Evolutionary conservation across 2,113 vertebrate genomes (phyloP).

Genomic region (Equus przewalskii): DNA sequence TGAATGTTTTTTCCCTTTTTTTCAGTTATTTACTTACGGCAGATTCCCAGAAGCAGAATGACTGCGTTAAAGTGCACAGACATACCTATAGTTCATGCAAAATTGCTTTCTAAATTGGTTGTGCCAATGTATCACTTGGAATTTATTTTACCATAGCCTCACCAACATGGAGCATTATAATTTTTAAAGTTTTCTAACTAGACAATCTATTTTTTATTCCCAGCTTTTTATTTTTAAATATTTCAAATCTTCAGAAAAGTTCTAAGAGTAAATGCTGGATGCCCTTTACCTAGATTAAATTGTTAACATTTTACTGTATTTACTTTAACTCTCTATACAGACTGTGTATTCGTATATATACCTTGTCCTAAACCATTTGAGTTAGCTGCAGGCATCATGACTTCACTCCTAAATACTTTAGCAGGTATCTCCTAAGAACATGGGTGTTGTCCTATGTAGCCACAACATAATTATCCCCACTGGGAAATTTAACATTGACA

Average conservation of each 20-base stretch:
- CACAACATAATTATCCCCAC: not conserved
- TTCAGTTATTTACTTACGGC: not conserved
- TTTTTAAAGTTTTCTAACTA: conserved; percentile 7
- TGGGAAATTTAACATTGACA: not conserved
- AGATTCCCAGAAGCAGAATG: not conserved
- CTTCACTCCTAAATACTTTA: not conserved
- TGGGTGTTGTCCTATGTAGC: not conserved
- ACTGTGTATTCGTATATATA: too few relatives aligned
- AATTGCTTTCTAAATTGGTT: not conserved
- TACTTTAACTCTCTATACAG: not conserved
- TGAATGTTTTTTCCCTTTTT: not conserved
- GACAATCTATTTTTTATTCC: not conserved
- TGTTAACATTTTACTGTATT: not conserved
- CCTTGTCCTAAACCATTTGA: not conserved
- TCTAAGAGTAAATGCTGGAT: not conserved
- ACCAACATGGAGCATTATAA: not conserved
- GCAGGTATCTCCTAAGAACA: not conserved
- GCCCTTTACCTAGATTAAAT: not conserved
- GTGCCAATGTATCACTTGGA: not conserved
- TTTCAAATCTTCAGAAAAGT: not conserved
- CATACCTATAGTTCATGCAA: not conserved
- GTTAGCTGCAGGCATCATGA: not conserved
- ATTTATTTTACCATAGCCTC: not conserved
- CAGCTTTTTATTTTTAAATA: conserved; percentile 10
- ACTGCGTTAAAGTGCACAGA: not conserved